These are phyloP conservation scores for Drosophila mulleri DNA, from an alignment of 2,888 invertebrate species.

Conservation along the genomic window DNA sequence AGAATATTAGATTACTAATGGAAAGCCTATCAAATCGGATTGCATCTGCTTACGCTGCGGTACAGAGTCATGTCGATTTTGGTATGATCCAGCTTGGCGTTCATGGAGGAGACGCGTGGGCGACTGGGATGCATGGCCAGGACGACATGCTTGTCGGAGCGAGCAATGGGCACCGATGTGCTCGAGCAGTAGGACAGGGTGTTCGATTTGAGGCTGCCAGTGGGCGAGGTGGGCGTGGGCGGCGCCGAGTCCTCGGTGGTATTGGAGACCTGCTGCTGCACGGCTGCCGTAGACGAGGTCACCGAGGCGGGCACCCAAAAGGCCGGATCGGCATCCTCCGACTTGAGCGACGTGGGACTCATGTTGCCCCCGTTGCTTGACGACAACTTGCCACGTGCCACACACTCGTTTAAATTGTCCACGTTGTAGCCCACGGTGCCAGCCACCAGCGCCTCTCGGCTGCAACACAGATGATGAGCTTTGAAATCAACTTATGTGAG, in stretches of 20 bases:
- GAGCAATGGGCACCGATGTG: constrained; percentile 84
- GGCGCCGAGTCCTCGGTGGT: constrained; percentile 85
- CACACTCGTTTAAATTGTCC: constrained; percentile 83
- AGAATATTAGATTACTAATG: background rate
- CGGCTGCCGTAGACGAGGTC: constrained; percentile 63
- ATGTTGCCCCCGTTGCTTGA: constrained; percentile 73
- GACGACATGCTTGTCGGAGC: constrained; percentile 87
- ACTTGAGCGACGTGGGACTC: constrained; percentile 84
- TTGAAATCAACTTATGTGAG: background rate
- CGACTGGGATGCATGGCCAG: constrained; percentile 86
- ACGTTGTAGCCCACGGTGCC: constrained; percentile 83
- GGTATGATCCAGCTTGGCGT: constrained; percentile 88
- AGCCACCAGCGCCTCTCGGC: constrained; percentile 85
- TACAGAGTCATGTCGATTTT: constrained; percentile 88
- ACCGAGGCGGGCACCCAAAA: constrained; percentile 85
- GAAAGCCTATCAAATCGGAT: background rate
- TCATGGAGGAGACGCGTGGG: constrained; percentile 87
- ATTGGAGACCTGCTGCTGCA: constrained; percentile 77
- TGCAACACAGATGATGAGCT: constrained; percentile 49
- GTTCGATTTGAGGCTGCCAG: constrained; percentile 85
- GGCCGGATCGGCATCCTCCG: constrained; percentile 84
- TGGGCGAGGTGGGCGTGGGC: constrained; percentile 85
- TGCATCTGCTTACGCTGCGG: constrained; percentile 84
- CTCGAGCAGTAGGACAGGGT: constrained; percentile 84
- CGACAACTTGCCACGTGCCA: constrained; percentile 61